Evolutionary conservation across 2,113 vertebrate genomes (phyloP), one percentile per base, ranked within the genome.

Genomic region (Pollachius pollachius): DNA sequence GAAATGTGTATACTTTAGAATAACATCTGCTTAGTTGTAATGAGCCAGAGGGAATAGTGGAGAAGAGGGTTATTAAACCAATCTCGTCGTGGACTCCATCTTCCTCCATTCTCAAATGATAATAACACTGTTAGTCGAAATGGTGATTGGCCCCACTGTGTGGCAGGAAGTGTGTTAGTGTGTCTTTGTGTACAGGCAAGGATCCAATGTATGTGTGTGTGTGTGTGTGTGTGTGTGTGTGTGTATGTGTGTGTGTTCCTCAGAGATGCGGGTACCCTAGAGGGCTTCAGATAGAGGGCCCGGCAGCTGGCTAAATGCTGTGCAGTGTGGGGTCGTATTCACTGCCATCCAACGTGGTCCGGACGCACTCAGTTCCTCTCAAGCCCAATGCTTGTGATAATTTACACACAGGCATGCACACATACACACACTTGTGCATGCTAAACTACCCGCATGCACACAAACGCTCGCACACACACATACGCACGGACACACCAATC

Each of bases 11-110:
- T 13, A 48, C 41, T 9, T 48, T 48, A 13, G 41, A 48, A 48
- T 48, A 48, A 48, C 41, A 48, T 48, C 41, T 48, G 67, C 18
- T 3, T 37, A 4, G 23, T 62, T 54, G 23, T 82, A 84, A 84
- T 82, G 74, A 82, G 67, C 15, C 76, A 68, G 74, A 77, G 84
- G 75, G 77, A 73, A 30, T 57, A 76, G 75, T 68, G 75, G 68
- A 17, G 70, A 71, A 67, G 15, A 2, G 17, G 52, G 66, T 77
- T 73, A 84, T 86, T 86, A 71, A 52, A 68, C 65, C 67, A 68
- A 76, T 73, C 60, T 62, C 25, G 30, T 66, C 62, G 9, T 15
- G 23, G 62, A 73, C 37, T 48, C 8, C 41, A 56, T 58, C 77
- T 75, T 84, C 79, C 77, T 71, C 67, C 67, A 68, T 75, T 68